Percentiles rank a stretch among this genome's conserved stretches.
phyloP scores from a whole-genome alignment of 2,888 invertebrate genomes.

The Leptinotarsa haldemani region DNA sequence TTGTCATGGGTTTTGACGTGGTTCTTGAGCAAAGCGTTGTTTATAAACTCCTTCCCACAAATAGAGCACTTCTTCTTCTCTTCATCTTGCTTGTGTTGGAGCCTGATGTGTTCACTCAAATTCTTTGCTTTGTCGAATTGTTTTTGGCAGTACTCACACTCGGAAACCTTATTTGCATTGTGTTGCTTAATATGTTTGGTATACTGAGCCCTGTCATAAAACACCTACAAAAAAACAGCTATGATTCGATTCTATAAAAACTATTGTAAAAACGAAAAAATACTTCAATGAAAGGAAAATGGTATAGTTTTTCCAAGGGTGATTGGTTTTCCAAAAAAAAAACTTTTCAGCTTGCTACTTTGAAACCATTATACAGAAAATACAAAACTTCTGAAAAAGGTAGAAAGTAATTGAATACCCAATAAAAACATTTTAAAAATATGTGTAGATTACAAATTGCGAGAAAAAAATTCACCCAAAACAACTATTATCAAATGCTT shows the following conservation, averaged over 20 bases:
- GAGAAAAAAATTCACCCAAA: too few relatives aligned
- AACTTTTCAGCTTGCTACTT: too few relatives aligned
- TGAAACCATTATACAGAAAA: too few relatives aligned
- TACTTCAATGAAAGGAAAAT: neutral
- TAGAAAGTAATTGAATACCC: too few relatives aligned
- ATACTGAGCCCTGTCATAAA: constrained; percentile 55
- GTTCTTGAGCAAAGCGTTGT: constrained; percentile 67
- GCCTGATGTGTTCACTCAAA: constrained; percentile 55
- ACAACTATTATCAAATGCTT: too few relatives aligned
- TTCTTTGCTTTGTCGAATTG: constrained; percentile 56
- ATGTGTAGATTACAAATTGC: too few relatives aligned
- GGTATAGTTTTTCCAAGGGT: too few relatives aligned
- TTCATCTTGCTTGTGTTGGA: constrained; percentile 68
- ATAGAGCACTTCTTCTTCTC: constrained; percentile 68
- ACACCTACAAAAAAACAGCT: constrained; percentile 44
- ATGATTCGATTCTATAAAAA: neutral
- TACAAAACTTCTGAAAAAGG: too few relatives aligned
- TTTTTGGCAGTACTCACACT: constrained; percentile 55
- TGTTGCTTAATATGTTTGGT: constrained; percentile 55
- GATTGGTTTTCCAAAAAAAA: too few relatives aligned
- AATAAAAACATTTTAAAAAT: too few relatives aligned
- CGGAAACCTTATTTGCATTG: constrained; percentile 48
- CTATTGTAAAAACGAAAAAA: neutral
- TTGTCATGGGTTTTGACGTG: constrained; percentile 68
- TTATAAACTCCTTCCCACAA: constrained; percentile 68